Evolutionary conservation across 2,888 invertebrate species (phyloP), one percentile per base, ranked within the genome.

Genomic region (Incurvaria masculella): DNA sequence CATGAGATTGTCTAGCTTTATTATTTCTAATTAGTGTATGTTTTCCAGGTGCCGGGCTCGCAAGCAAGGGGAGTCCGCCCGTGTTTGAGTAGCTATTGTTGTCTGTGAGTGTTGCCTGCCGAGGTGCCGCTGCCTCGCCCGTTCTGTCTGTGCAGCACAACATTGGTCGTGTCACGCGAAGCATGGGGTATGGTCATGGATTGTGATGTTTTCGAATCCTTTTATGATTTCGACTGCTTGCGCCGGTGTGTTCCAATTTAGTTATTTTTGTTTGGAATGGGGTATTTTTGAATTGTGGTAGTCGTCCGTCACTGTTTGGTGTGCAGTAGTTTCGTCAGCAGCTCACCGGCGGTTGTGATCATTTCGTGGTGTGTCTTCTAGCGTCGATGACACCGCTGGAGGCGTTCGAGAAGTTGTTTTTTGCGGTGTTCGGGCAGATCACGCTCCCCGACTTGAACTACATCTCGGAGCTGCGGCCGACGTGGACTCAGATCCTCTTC

Each of bases 371-470:
- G 17, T 78, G 74, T 67, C 70, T 79, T 79, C 64, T 85, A 90
- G 90, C 87, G 81, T 81, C 84, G 79, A 90, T 94, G 86, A 88
- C 88, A 72, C 90, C 94, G 63, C 76, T 91, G 79, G 88, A 93
- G 76, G 96, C 96, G 61, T 90, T 97, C 81, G 97, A 97, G 84
- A 89, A 94, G 82, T 87, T 98, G 65, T 97, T 97, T 86, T 97
- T 96, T 84, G 94, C 96, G 69, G 88, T 97, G 72, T 97, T 97
- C 81, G 97, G 97, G 69, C 89, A 97, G 79, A 94, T 90, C 61
- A 89, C 90, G 59, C 86, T 89, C 72, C 86, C 88, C 70, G 90
- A 91, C 78, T 84, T 93, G 66, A 88, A 87, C 81, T 86, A 87
- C 78, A 81, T 84, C 73, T 82, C 82, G 57, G 74, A 74, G 61